Evolutionary conservation across 2,113 vertebrate species (phyloP).

Genomic region (Chaetorhynchus papuensis): DNA sequence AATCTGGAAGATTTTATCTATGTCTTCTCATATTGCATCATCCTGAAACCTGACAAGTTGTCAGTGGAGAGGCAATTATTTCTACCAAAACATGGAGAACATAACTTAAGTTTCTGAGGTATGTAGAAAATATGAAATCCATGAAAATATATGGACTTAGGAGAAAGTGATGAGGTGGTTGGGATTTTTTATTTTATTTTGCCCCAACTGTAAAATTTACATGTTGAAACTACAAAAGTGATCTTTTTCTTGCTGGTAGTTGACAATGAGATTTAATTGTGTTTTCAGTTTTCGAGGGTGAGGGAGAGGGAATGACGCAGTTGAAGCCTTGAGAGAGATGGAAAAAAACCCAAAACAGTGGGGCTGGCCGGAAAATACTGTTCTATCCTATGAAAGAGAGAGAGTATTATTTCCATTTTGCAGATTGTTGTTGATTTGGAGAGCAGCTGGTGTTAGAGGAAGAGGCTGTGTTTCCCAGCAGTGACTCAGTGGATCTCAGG

Average conservation of each 20-base stretch:
- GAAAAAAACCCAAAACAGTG: background rate
- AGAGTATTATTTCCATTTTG: background rate
- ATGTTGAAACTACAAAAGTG: background rate
- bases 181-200: background rate
- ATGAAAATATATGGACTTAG: background rate
- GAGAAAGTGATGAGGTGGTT: background rate
- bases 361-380: background rate
- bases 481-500: background rate
- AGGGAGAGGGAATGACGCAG: background rate
- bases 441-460: slow-evolving; percentile 38
- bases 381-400: background rate
- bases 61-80: slow-evolving; percentile 51
- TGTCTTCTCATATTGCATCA: background rate
- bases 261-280: background rate
- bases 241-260: background rate
- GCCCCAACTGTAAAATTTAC: background rate
- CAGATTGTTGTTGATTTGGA: background rate
- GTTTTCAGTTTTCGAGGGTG: background rate
- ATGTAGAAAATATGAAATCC: background rate
- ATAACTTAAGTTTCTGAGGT: background rate
- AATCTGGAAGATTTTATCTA: background rate
- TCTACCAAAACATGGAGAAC: background rate
- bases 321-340: background rate
- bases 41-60: slow-evolving; percentile 25
- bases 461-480: background rate